phyloP scores from a whole-genome alignment of 2,113 vertebrate species.

The Calonectris borealis region DNA sequence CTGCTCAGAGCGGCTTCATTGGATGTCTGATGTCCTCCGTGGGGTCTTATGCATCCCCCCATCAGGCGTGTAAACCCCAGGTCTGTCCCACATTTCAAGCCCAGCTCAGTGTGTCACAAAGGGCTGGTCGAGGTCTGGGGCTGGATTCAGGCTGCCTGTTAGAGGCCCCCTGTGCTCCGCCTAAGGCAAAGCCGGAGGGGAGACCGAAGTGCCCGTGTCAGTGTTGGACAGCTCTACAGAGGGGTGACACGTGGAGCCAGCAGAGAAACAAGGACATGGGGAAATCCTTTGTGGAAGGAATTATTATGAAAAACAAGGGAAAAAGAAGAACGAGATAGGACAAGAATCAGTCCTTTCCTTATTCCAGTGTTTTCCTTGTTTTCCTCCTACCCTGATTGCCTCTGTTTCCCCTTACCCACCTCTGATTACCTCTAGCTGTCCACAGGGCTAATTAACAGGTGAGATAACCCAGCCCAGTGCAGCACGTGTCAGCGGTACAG shows the following conservation, averaged over 20 bases:
- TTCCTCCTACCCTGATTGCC: background rate
- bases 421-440: background rate
- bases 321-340: background rate
- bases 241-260: background rate
- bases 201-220: rapidly evolving
- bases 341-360: background rate
- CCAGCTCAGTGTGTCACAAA: background rate
- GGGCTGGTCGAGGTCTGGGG: too few relatives aligned
- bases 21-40: rapidly evolving
- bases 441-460: background rate
- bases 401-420: background rate
- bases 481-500: background rate
- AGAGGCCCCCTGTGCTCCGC: background rate
- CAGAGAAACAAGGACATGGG: background rate
- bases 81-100: rapidly evolving
- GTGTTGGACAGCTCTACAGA: background rate
- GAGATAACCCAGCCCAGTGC: background rate
- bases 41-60: background rate
- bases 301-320: background rate
- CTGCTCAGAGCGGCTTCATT: background rate
- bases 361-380: background rate
- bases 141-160: background rate
- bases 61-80: background rate
- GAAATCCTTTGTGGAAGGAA: background rate
- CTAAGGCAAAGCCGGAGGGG: background rate